Percentiles rank a stretch among this genome's conserved stretches.
phyloP scores from a whole-genome alignment of 2,888 invertebrate genomes.

The Patella caerulea region DNA sequence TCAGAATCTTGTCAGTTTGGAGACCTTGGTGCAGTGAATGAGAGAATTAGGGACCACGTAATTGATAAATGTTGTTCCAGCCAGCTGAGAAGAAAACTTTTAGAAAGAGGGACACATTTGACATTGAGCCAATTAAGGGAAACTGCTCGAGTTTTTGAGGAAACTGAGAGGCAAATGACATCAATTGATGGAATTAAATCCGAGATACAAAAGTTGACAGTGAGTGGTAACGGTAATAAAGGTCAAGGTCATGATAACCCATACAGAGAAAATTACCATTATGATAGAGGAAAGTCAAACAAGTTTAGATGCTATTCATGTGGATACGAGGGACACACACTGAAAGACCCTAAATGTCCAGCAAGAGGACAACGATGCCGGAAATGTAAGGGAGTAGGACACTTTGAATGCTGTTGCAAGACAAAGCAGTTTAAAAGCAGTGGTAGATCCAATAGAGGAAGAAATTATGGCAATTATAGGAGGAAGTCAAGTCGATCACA shows the following conservation, averaged over 20 bases:
- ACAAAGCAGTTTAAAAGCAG: no score
- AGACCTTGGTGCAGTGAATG: not conserved
- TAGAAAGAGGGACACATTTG: slow-evolving; percentile 12
- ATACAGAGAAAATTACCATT: no score
- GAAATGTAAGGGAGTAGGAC: no score
- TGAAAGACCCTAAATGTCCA: no score
- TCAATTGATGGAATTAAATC: slow-evolving; percentile 11
- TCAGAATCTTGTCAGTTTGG: slow-evolving; percentile 23
- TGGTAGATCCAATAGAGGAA: no score
- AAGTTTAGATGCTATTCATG: not conserved
- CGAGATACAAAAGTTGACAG: not conserved
- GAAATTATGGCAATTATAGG: no score
- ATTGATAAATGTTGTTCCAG: slow-evolving; percentile 13
- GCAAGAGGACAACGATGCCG: no score
- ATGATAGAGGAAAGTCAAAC: not conserved
- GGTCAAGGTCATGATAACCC: not conserved
- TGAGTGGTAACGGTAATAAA: not conserved
- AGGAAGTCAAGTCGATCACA: no score
- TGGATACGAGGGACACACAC: not conserved
- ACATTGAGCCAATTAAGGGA: slow-evolving; percentile 16
- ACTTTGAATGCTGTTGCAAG: no score
- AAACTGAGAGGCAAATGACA: slow-evolving; percentile 14
- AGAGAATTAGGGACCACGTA: slow-evolving; percentile 20
- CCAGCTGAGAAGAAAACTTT: slow-evolving; percentile 10
- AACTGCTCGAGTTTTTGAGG: slow-evolving; percentile 13